phyloP scores from a whole-genome alignment of 2,113 vertebrate genomes.

The Parotia lawesii region DNA sequence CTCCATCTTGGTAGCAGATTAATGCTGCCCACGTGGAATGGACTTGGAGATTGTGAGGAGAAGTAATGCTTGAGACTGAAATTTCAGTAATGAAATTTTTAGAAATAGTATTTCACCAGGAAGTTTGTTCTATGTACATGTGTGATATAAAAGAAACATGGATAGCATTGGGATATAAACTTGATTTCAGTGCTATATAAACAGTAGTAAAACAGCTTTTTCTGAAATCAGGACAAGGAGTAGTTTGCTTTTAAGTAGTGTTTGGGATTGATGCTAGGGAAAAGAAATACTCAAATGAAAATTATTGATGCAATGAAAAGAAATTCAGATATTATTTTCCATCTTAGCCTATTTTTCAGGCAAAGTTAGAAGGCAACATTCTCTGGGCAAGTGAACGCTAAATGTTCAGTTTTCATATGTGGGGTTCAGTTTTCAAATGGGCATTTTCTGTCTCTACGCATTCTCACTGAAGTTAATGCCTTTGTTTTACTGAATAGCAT shows the following conservation, averaged over 20 bases:
- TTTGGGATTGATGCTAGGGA: not conserved
- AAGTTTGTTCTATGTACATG: not conserved
- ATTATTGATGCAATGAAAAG: conserved; percentile 9
- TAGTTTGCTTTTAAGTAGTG: conserved; percentile 15
- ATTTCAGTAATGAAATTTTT: conserved; percentile 46
- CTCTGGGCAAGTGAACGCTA: not conserved
- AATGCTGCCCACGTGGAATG: conserved; percentile 40
- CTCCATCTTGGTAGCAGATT: conserved; percentile 29
- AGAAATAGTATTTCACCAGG: not conserved
- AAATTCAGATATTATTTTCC: not conserved
- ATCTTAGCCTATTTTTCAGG: not conserved
- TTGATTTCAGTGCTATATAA: conserved; percentile 25
- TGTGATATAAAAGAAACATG: conserved; percentile 45
- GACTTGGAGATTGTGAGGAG: conserved; percentile 2
- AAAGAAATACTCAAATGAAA: conserved; percentile 31
- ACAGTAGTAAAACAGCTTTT: conserved; percentile 27
- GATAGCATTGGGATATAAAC: conserved; percentile 1
- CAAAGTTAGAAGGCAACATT: not conserved
- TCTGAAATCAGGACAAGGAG: conserved; percentile 23
- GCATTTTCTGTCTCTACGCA: not conserved
- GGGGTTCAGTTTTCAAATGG: not conserved
- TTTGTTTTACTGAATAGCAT: not conserved
- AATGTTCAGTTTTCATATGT: not conserved
- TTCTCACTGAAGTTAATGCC: not conserved
- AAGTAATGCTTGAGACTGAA: conserved; percentile 52